phyloP scores from a whole-genome alignment of 2,888 invertebrate genomes.

The Latrodectus elegans region DNA sequence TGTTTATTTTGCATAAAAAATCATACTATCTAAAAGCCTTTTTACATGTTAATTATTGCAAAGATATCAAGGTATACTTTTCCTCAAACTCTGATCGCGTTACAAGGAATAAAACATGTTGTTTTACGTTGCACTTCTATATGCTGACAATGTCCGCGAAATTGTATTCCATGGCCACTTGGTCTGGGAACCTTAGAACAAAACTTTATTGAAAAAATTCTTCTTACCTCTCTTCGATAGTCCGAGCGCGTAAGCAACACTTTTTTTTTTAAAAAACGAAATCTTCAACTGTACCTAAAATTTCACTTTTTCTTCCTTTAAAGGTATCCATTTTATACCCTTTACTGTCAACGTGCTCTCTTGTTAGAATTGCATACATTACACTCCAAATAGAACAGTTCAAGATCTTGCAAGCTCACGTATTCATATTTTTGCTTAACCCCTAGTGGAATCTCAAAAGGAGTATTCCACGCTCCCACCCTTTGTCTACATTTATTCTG shows the following conservation, averaged over 20 bases:
- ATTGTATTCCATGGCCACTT: no score
- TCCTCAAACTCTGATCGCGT: no score
- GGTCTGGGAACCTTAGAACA: no score
- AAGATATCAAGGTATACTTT: no score
- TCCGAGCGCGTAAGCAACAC: slow-evolving; percentile 40
- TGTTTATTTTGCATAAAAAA: no score
- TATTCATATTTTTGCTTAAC: slow-evolving; percentile 59
- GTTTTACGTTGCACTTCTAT: no score
- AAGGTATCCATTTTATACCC: slow-evolving; percentile 30
- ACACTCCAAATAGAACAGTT: slow-evolving; percentile 35
- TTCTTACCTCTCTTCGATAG: slow-evolving; percentile 10
- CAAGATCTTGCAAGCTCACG: slow-evolving; percentile 23
- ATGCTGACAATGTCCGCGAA: no score
- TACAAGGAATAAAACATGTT: no score
- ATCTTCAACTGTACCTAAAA: slow-evolving; percentile 4
- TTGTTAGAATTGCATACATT: slow-evolving; percentile 57
- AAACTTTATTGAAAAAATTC: background rate
- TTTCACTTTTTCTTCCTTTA: background rate
- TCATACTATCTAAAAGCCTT: no score
- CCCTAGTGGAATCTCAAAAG: slow-evolving; percentile 10
- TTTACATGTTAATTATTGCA: no score
- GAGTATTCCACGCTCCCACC: background rate
- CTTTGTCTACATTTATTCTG: slow-evolving; percentile 39
- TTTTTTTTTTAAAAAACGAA: slow-evolving; percentile 3
- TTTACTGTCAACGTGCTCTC: slow-evolving; percentile 39